Percentiles rank a stretch among this genome's conserved stretches.
phyloP scores from a whole-genome alignment of 2,888 invertebrate genomes.

The Spilosoma lubricipeda region DNA sequence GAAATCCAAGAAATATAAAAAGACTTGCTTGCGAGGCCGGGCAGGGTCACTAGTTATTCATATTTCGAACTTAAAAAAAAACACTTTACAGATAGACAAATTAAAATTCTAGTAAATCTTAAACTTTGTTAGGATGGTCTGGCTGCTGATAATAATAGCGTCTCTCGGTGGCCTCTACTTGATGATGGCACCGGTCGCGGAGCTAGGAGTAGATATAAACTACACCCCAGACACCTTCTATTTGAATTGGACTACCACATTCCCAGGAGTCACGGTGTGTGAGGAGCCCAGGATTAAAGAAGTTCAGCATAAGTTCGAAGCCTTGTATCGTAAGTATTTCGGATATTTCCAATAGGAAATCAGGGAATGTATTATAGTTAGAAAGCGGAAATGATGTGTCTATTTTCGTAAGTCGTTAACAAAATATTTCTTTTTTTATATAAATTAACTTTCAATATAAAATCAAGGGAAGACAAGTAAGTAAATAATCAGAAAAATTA shows the following conservation, averaged over 20 bases:
- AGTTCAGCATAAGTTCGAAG: conserved; percentile 55
- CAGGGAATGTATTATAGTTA: neutral
- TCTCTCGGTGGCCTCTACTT: conserved; percentile 83
- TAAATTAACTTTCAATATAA: neutral
- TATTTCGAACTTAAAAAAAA: too few species aligned
- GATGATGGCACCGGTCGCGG: conserved; percentile 78
- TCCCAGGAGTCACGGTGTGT: conserved; percentile 88
- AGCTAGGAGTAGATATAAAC: conserved; percentile 84
- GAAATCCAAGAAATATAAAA: too few species aligned
- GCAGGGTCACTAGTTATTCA: too few species aligned
- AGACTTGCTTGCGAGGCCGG: too few species aligned
- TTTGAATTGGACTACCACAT: conserved; percentile 86
- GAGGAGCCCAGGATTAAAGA: conserved; percentile 74
- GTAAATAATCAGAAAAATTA: too few species aligned
- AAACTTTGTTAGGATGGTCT: conserved; percentile 81
- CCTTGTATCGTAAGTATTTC: conserved; percentile 38
- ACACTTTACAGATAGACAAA: neutral
- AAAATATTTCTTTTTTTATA: too few species aligned
- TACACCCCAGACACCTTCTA: conserved; percentile 88
- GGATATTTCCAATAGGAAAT: neutral
- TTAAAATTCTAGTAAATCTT: neutral
- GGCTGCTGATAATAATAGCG: conserved; percentile 81
- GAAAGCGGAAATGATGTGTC: neutral
- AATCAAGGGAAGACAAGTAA: too few species aligned
- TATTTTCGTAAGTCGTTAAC: neutral